Evolutionary conservation across 2,888 invertebrate genomes (phyloP).

Genomic region (Lagria hirta): DNA sequence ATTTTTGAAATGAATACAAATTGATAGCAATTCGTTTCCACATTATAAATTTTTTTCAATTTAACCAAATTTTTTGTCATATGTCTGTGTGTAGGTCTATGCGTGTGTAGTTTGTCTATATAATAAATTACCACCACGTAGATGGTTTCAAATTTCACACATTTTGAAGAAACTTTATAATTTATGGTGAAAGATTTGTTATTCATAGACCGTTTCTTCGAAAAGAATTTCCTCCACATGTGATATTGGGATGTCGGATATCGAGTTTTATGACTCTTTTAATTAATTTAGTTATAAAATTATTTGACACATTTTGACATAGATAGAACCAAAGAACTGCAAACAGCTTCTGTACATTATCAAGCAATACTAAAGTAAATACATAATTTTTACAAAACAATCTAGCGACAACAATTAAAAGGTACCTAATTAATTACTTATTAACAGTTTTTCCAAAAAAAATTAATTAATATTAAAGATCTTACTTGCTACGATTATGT

Average conservation of each 20-base stretch:
- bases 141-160: slow-evolving; percentile 48
- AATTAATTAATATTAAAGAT: too few relatives aligned
- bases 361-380: too few relatives aligned
- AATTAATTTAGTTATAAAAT: too few relatives aligned
- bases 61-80: too few relatives aligned
- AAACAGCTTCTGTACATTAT: too few relatives aligned
- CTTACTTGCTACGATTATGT: too few relatives aligned
- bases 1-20: slow-evolving; percentile 17
- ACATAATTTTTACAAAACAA: too few relatives aligned
- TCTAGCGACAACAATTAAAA: too few relatives aligned
- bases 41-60: slow-evolving; percentile 18
- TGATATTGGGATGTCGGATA: slow-evolving; percentile 3
- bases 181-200: slow-evolving; percentile 47
- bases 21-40: slow-evolving; percentile 11
- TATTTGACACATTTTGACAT: too few relatives aligned
- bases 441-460: too few relatives aligned
- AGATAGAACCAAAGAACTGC: too few relatives aligned
- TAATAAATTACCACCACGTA: slow-evolving; percentile 44
- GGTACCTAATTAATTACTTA: too few relatives aligned
- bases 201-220: slow-evolving; percentile 45
- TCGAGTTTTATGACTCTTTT: slow-evolving; percentile 5
- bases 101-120: slow-evolving; percentile 19
- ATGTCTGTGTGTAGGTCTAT: slow-evolving; percentile 9
- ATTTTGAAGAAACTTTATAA: slow-evolving; percentile 48
- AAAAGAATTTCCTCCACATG: slow-evolving; percentile 28